Evolutionary conservation across 2,888 invertebrate species (phyloP).

Genomic region (Chaetogeoica ovagalla): DNA sequence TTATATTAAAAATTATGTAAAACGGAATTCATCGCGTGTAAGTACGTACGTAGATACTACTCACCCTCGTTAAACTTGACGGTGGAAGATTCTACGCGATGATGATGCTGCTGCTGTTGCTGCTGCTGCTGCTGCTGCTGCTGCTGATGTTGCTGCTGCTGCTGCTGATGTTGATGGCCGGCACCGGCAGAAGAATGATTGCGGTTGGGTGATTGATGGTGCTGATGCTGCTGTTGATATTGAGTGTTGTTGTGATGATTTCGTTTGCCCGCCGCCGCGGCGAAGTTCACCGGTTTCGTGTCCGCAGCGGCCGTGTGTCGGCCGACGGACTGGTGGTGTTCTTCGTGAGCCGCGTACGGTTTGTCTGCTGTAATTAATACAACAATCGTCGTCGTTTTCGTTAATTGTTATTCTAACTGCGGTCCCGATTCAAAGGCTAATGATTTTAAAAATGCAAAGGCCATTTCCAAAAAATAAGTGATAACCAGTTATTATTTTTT

Average conservation of each 20-base stretch:
- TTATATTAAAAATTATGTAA: too few relatives aligned
- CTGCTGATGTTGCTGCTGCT: not conserved
- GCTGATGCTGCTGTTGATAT: slow-evolving; percentile 16
- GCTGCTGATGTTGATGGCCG: not conserved
- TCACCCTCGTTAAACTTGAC: slow-evolving; percentile 47
- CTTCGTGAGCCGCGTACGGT: slow-evolving; percentile 19
- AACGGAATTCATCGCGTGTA: too few relatives aligned
- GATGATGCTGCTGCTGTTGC: not conserved
- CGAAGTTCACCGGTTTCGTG: slow-evolving; percentile 35
- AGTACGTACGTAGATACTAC: not conserved
- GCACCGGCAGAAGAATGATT: not conserved
- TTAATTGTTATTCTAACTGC: too few relatives aligned
- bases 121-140: slow-evolving; percentile 8
- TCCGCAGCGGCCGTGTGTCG: slow-evolving; percentile 24
- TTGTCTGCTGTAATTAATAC: slow-evolving; percentile 37
- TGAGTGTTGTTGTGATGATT: slow-evolving; percentile 10
- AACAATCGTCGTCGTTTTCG: not conserved
- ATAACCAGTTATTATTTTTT: too few relatives aligned
- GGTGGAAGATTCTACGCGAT: slow-evolving; percentile 33
- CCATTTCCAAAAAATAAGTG: too few relatives aligned
- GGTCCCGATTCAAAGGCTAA: too few relatives aligned
- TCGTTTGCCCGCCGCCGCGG: slow-evolving; percentile 38
- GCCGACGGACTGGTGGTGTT: slow-evolving; percentile 6
- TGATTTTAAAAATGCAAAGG: too few relatives aligned
- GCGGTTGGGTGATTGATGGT: slow-evolving; percentile 2